phyloP scores from a whole-genome alignment of 2,888 invertebrate genomes.

The Oxytorus armatus region DNA sequence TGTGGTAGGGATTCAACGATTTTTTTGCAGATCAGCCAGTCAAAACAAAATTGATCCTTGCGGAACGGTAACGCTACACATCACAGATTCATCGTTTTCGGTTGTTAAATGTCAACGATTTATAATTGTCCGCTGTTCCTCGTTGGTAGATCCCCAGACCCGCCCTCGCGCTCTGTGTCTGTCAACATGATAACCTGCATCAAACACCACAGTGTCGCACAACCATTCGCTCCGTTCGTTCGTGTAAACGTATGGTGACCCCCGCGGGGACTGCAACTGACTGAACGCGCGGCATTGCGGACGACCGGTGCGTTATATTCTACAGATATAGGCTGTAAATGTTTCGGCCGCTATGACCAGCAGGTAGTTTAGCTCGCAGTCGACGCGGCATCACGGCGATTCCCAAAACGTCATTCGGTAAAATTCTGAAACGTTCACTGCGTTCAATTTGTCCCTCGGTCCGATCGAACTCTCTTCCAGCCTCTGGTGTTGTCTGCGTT shows the following conservation, averaged over 20 bases:
- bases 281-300: constrained; percentile 74
- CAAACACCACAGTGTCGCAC: constrained; percentile 79
- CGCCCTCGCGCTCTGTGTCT: constrained; percentile 78
- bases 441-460: constrained; percentile 38
- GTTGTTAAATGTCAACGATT: constrained; percentile 83
- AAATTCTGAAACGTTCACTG: constrained; percentile 53
- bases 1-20: constrained; percentile 26
- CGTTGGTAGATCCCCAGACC: constrained; percentile 71
- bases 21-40: constrained; percentile 32
- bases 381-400: constrained; percentile 37
- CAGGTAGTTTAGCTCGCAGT: constrained; percentile 57
- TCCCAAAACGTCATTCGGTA: constrained; percentile 62
- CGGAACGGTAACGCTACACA: constrained; percentile 46
- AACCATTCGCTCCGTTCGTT: constrained; percentile 61
- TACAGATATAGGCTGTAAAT: constrained; percentile 40
- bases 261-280: constrained; percentile 82
- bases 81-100: constrained; percentile 70
- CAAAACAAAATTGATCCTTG: constrained; percentile 52
- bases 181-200: constrained; percentile 84
- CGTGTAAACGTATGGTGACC: constrained; percentile 61
- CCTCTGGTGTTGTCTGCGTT: constrained; percentile 43
- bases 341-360: constrained; percentile 49
- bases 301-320: constrained; percentile 56
- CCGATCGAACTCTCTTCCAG: constrained; percentile 23
- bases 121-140: constrained; percentile 80